These are phyloP conservation scores for Ganaspis sp. DNA, from an alignment of 1,140 invertebrate genomes.

Conservation along the genomic window DNA sequence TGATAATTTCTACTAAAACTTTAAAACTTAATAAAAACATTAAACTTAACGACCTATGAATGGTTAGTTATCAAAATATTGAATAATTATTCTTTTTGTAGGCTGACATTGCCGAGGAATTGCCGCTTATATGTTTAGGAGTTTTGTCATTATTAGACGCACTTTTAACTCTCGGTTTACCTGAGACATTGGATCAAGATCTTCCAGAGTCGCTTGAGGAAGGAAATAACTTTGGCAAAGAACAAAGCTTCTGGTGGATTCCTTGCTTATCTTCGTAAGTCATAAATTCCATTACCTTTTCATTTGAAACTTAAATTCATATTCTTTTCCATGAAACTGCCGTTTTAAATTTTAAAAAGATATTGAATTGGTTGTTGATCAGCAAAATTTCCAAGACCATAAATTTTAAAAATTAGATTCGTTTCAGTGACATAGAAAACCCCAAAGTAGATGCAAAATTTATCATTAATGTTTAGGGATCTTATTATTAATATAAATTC, in stretches of 20 bases:
- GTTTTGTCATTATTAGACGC: constrained; percentile 84
- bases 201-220: constrained; percentile 89
- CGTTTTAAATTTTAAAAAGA: too few species aligned
- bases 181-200: constrained; percentile 89
- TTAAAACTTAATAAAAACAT: too few species aligned
- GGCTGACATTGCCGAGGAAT: constrained; percentile 80
- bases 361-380: too few species aligned
- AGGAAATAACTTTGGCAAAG: constrained; percentile 88
- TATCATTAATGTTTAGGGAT: constrained; percentile 30
- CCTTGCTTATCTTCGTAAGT: constrained; percentile 82
- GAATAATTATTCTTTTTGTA: constrained; percentile 48
- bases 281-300: constrained; percentile 10
- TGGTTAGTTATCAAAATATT: background rate
- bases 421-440: too few species aligned
- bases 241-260: constrained; percentile 87
- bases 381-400: too few species aligned
- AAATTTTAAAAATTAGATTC: too few species aligned
- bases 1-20: too few species aligned
- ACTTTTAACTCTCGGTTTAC: constrained; percentile 83
- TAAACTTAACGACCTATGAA: too few species aligned
- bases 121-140: constrained; percentile 86
- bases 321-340: too few species aligned
- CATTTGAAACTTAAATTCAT: too few species aligned
- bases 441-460: too few species aligned
- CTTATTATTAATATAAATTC: constrained; percentile 1